These are phyloP conservation scores for Sceloporus undulatus DNA, from an alignment of 2,113 vertebrate species.

Conservation along the genomic window DNA sequence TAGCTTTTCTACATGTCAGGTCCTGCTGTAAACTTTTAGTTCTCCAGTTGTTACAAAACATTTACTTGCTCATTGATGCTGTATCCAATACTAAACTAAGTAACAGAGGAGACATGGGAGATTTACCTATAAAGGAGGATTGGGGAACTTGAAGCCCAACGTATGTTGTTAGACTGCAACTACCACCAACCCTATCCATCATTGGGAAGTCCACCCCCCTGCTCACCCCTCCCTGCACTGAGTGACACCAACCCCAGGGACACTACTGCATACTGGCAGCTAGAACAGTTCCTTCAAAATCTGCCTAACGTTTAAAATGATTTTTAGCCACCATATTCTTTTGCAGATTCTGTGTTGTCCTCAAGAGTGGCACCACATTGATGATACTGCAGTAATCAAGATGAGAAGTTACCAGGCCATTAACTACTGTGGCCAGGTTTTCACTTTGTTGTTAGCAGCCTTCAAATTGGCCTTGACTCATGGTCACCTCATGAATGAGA, in stretches of 20 bases:
- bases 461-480: no score
- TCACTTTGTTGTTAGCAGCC: no score
- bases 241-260: neutral
- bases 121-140: neutral
- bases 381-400: no score
- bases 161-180: neutral
- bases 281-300: no score
- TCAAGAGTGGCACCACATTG: no score
- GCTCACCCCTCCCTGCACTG: neutral
- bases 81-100: neutral
- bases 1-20: neutral
- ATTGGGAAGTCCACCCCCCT: neutral
- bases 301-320: no score
- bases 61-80: neutral
- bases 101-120: neutral
- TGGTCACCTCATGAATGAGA: no score
- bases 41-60: neutral
- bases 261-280: no score
- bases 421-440: no score
- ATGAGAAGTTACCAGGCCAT: no score
- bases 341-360: no score
- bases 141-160: neutral
- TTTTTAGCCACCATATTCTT: no score
- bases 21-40: constrained; percentile 6
- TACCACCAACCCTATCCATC: neutral